These are phyloP conservation scores for Ptychodera flava DNA, from an alignment of 35 echinoderm and acorn worm genomes.

Conservation along the genomic window DNA sequence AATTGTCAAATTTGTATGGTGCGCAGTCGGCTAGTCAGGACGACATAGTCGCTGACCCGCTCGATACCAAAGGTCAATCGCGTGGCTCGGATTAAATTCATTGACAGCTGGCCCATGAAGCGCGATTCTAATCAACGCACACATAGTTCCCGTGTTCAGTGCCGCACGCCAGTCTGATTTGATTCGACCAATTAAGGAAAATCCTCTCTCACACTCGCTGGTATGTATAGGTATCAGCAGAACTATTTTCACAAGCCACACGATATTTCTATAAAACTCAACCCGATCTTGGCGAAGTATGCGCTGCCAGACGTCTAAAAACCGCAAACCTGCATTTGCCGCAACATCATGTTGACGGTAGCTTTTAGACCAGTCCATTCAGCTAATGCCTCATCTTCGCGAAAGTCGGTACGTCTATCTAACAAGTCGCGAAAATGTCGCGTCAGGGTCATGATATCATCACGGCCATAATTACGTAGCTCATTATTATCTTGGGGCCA, in stretches of 20 bases:
- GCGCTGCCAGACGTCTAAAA: background rate
- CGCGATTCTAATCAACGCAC: background rate
- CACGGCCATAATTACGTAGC: background rate
- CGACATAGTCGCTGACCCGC: background rate
- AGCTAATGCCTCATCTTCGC: background rate
- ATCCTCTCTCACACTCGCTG: background rate
- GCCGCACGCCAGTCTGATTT: too few species aligned
- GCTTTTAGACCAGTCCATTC: background rate
- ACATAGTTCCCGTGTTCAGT: background rate
- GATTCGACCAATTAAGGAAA: background rate
- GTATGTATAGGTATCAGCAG: background rate
- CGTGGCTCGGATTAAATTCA: background rate
- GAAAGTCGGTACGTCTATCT: background rate
- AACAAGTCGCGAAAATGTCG: background rate
- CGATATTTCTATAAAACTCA: background rate
- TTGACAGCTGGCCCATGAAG: background rate
- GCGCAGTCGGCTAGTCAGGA: too few species aligned
- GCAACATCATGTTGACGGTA: background rate
- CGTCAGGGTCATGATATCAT: background rate
- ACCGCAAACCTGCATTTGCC: background rate
- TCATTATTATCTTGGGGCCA: background rate
- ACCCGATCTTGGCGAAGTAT: background rate
- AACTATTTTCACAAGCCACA: background rate
- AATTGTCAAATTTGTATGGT: too few species aligned
- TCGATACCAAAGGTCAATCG: background rate